Percentiles rank a stretch among this genome's conserved stretches.
These are phyloP conservation scores for Andrena cerasifolii DNA, from an alignment of 1,140 invertebrate genomes.

Conservation along the genomic window DNA sequence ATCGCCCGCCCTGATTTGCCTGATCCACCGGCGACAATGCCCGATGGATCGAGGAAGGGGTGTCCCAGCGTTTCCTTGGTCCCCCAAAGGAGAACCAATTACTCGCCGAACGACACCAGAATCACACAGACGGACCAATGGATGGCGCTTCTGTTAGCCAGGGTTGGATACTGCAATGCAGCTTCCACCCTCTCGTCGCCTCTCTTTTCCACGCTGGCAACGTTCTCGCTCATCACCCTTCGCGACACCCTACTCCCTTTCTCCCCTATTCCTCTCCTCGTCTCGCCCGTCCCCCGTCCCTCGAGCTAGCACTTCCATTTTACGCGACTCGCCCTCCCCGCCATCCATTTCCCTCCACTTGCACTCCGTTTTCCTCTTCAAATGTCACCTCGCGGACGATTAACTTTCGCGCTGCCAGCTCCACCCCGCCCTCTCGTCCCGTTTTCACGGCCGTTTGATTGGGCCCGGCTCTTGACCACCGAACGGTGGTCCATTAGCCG, in stretches of 20 bases:
- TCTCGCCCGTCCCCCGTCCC: conserved; percentile 4
- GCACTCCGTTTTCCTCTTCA: conserved; percentile 55
- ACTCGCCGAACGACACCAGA: conserved; percentile 46
- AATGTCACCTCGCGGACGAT: conserved; percentile 68
- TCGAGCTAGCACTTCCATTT: conserved; percentile 59
- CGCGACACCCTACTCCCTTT: conserved; percentile 2
- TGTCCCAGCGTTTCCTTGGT: conserved; percentile 29
- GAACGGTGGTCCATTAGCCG: conserved; percentile 58
- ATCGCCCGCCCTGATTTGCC: background rate
- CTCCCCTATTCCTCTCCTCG: background rate
- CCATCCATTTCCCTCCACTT: conserved; percentile 54
- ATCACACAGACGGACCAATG: conserved; percentile 50
- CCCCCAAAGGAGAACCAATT: conserved; percentile 54
- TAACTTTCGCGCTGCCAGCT: conserved; percentile 57
- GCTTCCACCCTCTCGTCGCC: conserved; percentile 56
- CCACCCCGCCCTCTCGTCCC: background rate
- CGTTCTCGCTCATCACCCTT: conserved; percentile 5
- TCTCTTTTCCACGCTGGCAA: conserved; percentile 34
- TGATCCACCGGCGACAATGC: background rate
- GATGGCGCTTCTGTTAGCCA: conserved; percentile 63
- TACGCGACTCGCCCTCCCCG: conserved; percentile 49
- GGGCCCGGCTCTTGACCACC: conserved; percentile 56
- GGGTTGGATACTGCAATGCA: conserved; percentile 67
- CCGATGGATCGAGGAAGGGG: background rate
- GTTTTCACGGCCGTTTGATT: conserved; percentile 63